These are phyloP conservation scores for Porites cylindrica DNA, from an alignment of 92 coral and sea anemone species.

Conservation along the genomic window DNA sequence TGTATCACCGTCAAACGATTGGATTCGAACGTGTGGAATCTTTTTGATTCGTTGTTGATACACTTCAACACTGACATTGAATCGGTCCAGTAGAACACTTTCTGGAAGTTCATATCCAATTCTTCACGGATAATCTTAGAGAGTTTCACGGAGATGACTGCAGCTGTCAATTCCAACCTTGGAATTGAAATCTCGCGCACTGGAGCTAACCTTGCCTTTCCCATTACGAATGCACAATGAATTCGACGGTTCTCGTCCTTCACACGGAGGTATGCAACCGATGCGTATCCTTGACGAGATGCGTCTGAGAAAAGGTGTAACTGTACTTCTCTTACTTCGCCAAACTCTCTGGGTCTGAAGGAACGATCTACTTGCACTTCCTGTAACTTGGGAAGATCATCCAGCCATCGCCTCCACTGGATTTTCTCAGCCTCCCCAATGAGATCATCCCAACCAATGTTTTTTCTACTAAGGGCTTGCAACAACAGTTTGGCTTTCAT, in stretches of 20 bases:
- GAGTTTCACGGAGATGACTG: slow-evolving; percentile 35
- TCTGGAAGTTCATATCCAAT: slow-evolving; percentile 40
- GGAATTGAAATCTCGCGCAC: slow-evolving; percentile 48
- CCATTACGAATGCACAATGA: slow-evolving; percentile 37
- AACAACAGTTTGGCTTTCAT: slow-evolving; percentile 49
- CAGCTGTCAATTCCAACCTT: slow-evolving; percentile 48
- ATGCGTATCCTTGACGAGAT: background rate
- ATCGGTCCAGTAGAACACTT: slow-evolving; percentile 50
- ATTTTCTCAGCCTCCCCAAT: background rate
- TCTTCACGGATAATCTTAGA: slow-evolving; percentile 48
- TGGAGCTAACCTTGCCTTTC: slow-evolving; percentile 58
- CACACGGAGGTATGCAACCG: background rate
- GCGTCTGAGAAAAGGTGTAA: slow-evolving; percentile 33
- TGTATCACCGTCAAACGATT: slow-evolving; percentile 61
- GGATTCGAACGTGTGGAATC: slow-evolving; percentile 51
- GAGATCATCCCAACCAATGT: background rate
- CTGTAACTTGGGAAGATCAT: slow-evolving; percentile 27
- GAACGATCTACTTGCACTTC: slow-evolving; percentile 15
- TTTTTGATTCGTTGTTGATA: slow-evolving; percentile 42
- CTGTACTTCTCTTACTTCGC: slow-evolving; percentile 4
- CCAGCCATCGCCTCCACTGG: slow-evolving; percentile 32
- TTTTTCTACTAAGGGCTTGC: slow-evolving; percentile 25
- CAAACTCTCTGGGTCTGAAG: slow-evolving; percentile 15
- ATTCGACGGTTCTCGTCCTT: background rate
- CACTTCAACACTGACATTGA: slow-evolving; percentile 61